Evolutionary conservation across 1,140 invertebrate species (phyloP).

Genomic region (Scaptomyza pallida): DNA sequence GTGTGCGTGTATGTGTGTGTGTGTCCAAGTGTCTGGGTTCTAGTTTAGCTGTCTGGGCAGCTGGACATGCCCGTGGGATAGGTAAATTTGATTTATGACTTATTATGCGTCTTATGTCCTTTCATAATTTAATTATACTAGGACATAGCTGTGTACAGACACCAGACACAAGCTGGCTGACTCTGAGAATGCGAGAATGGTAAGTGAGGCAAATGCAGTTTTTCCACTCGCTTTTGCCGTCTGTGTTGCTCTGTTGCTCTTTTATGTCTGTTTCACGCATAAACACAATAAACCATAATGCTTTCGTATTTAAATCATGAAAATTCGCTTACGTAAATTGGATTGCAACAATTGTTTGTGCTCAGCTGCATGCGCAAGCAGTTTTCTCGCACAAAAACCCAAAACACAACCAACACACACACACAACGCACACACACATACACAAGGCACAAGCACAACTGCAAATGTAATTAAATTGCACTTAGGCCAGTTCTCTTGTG

Average conservation of each 20-base stretch:
- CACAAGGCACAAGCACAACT: slow-evolving; percentile 49
- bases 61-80: slow-evolving; percentile 65
- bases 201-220: slow-evolving; percentile 7
- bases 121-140: slow-evolving; percentile 83
- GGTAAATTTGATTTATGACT: slow-evolving; percentile 84
- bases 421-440: slow-evolving; percentile 23
- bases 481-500: slow-evolving; percentile 49
- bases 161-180: slow-evolving; percentile 24
- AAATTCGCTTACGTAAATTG: slow-evolving; percentile 80
- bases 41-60: slow-evolving; percentile 38
- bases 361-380: slow-evolving; percentile 43
- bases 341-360: slow-evolving; percentile 72
- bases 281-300: slow-evolving; percentile 52
- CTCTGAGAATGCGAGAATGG: slow-evolving; percentile 25
- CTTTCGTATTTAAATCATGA: slow-evolving; percentile 77
- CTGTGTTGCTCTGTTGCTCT: not conserved
- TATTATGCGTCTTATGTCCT: slow-evolving; percentile 84
- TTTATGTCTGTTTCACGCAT: not conserved
- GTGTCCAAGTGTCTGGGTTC: slow-evolving; percentile 14
- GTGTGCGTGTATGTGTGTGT: not conserved
- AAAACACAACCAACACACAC: slow-evolving; percentile 9
- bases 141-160: slow-evolving; percentile 56
- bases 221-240: slow-evolving; percentile 4
- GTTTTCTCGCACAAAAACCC: slow-evolving; percentile 55
- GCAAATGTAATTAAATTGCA: slow-evolving; percentile 80